Base-by-base conservation (phyloP, 2,113 vertebrate genomes). In the Sinocyclocheilus grahami region DNA sequence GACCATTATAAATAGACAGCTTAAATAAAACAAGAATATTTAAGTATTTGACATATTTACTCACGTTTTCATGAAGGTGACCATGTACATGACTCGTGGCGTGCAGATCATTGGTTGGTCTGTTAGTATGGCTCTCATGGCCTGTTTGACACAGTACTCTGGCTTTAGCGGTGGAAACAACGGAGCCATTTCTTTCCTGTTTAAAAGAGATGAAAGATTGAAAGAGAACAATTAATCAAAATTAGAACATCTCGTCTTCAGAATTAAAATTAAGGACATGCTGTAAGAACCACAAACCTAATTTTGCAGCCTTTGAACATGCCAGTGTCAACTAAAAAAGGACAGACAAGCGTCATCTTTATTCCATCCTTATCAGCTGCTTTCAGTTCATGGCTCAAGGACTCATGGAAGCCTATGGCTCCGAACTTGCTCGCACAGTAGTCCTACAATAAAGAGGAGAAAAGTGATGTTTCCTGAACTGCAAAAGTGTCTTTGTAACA, bases 361-460 rank as follows among this genome's bases (percentile, higher is more conserved):
- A 97, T 96, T 81, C 96, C 96, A 0, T 97, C 96, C 89, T 97
- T 97, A 86, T 97, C 96, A 60, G 96, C 94, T 87, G 96, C 97
- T 90, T 96, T 97, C 89, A 97, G 86, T 90, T 97, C 97, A 81
- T 97, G 96, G 90, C 97, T 97, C 89, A 97, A 91, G 83, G 96
- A 97, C 89, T 97, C 96, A 2, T 97, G 97, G 90, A 97, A 97
- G 87, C 96, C 96, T 85, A 97, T 95, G 76, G 94, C 96, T 93
- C 97, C 97, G 90, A 96, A 97, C 91, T 97, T 97, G 90, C 96
- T 97, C 81, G 97, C 97, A n/a, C 97, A 97, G 86, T 97, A 97
- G 93, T 97, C 97, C 97, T 97, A 89, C 2, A 77, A 81, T 13
- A 39, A 83, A 84, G 3, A 75, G 2, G 2, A 48, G 46, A 48